Percentiles rank a stretch among this genome's conserved stretches.
Evolutionary conservation across 2,888 invertebrate species (phyloP).

Genomic region (Timema podura): DNA sequence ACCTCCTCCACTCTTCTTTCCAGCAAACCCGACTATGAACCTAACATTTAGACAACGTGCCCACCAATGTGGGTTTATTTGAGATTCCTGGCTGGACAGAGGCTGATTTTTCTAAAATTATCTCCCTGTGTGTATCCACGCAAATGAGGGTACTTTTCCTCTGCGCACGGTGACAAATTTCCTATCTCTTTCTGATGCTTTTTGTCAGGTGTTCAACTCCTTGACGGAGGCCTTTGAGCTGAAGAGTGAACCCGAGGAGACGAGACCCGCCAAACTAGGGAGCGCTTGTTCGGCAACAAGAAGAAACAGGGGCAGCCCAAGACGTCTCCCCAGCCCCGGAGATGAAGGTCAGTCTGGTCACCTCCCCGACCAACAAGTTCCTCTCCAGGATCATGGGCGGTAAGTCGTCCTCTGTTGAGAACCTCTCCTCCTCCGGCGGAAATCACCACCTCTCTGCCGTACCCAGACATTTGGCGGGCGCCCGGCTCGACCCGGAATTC

Average conservation of each 20-base stretch:
- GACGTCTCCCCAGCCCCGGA: slow-evolving; percentile 38
- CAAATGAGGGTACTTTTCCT: too few species aligned
- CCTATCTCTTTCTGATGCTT: too few species aligned
- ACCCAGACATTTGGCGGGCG: slow-evolving; percentile 2
- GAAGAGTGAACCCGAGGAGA: slow-evolving; percentile 42
- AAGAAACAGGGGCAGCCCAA: slow-evolving; percentile 29
- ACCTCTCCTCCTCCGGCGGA: slow-evolving; percentile 40
- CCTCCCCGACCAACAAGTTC: slow-evolving; percentile 48
- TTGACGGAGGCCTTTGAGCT: slow-evolving; percentile 50
- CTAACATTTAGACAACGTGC: too few species aligned
- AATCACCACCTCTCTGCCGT: not conserved
- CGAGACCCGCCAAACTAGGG: slow-evolving; percentile 44
- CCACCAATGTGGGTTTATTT: too few species aligned
- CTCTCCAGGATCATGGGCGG: slow-evolving; percentile 46
- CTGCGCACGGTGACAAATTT: too few species aligned
- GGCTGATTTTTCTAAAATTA: too few species aligned
- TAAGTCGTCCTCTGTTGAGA: slow-evolving; percentile 51
- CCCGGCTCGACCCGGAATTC: slow-evolving; percentile 30
- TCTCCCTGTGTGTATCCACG: too few species aligned
- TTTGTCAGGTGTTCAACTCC: slow-evolving; percentile 50
- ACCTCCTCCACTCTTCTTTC: too few species aligned
- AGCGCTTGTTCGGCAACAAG: slow-evolving; percentile 42
- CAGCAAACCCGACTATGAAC: too few species aligned
- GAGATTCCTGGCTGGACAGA: too few species aligned
- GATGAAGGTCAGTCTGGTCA: slow-evolving; percentile 41